phyloP scores from a whole-genome alignment of 2,888 invertebrate genomes.

The Spatulosminthurus flaviceps region DNA sequence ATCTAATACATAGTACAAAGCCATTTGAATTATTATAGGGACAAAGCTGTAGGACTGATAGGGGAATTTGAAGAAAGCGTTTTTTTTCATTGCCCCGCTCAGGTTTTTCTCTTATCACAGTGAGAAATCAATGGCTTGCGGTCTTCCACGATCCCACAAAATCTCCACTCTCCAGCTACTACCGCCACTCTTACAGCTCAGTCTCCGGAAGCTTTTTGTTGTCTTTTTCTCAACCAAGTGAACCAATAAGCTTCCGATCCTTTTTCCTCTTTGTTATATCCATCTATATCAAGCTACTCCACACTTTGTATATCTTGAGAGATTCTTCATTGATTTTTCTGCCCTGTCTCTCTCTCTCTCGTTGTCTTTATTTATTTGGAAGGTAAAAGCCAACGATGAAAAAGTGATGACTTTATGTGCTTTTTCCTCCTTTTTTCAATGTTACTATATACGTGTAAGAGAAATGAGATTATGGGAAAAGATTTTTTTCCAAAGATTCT shows the following conservation, averaged over 20 bases:
- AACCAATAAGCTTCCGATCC: constrained; percentile 31
- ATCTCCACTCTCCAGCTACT: not conserved
- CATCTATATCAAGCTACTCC: no score
- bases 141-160: constrained; percentile 53
- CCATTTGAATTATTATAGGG: no score
- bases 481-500: no score
- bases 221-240: constrained; percentile 38
- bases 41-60: no score
- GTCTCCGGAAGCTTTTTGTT: constrained; percentile 39
- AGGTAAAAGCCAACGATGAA: no score
- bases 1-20: no score
- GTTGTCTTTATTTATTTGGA: no score
- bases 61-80: not conserved
- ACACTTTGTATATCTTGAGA: constrained; percentile 5
- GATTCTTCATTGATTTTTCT: not conserved
- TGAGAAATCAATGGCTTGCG: constrained; percentile 51
- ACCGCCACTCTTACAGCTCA: not conserved
- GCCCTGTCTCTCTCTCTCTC: no score
- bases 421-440: no score
- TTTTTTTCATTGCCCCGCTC: not conserved
- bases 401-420: no score
- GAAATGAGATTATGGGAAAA: no score
- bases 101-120: constrained; percentile 34
- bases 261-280: constrained; percentile 5
- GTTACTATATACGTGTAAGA: no score